Percentiles rank a stretch among this genome's conserved stretches.
phyloP scores from a whole-genome alignment of 2,888 invertebrate genomes.

The Sesia bembeciformis region DNA sequence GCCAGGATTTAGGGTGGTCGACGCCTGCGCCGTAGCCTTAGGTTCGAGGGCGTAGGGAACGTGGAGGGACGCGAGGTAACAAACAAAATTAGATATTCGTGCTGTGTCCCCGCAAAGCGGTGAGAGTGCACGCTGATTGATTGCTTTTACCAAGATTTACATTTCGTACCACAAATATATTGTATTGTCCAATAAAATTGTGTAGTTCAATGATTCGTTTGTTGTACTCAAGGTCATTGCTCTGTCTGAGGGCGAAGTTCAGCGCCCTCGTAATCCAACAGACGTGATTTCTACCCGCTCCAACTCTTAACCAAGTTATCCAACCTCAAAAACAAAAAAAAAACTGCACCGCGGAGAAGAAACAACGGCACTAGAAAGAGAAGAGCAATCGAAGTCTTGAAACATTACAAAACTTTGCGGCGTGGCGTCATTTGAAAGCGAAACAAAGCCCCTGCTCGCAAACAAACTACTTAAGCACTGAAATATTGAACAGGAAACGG shows the following conservation, averaged over 20 bases:
- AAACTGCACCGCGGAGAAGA: slow-evolving; percentile 18
- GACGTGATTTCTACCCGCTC: slow-evolving; percentile 1
- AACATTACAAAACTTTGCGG: slow-evolving; percentile 18
- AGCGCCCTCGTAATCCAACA: slow-evolving; percentile 3
- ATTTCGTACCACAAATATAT: slow-evolving; percentile 10
- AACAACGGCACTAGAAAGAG: slow-evolving; percentile 17
- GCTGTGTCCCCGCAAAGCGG: slow-evolving; percentile 64
- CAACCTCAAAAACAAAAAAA: slow-evolving; percentile 25
- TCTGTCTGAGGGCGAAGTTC: slow-evolving; percentile 1
- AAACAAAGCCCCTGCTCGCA: slow-evolving; percentile 33
- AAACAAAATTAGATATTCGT: slow-evolving; percentile 73
- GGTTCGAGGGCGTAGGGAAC: slow-evolving; percentile 7
- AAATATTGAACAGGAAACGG: slow-evolving; percentile 31
- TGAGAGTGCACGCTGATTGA: slow-evolving; percentile 61
- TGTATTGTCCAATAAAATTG: slow-evolving; percentile 1
- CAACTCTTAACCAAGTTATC: background rate
- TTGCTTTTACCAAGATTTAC: slow-evolving; percentile 46
- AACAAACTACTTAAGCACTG: slow-evolving; percentile 43
- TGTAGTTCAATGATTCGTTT: background rate
- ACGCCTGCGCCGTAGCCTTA: slow-evolving; percentile 47
- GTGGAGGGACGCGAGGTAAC: slow-evolving; percentile 30
- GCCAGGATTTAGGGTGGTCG: slow-evolving; percentile 66
- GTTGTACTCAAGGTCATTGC: background rate
- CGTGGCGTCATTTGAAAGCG: slow-evolving; percentile 31
- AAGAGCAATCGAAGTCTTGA: slow-evolving; percentile 30